A percentile compares a stretch with the other conserved stretches of the same genome.
phyloP scores from a whole-genome alignment of 2,113 vertebrate genomes.

The Oceanites oceanicus region DNA sequence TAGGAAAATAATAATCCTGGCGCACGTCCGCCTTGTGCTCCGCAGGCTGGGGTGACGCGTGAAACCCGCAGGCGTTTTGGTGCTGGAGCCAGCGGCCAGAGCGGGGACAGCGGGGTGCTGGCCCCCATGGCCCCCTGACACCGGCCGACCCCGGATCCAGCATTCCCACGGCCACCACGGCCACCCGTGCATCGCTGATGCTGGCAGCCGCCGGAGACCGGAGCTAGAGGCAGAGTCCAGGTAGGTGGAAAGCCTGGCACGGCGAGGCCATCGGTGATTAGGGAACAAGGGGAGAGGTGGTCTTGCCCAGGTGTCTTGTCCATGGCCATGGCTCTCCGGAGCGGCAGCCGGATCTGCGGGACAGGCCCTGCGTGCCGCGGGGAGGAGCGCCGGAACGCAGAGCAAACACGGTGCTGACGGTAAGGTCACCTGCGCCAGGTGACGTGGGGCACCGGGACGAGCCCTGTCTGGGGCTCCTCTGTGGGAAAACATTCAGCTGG shows the following conservation, averaged over 20 bases:
- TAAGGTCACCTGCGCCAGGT: neutral
- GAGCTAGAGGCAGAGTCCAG: neutral
- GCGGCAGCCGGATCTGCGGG: neutral
- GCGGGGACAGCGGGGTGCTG: neutral
- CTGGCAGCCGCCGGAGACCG: neutral
- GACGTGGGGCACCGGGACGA: neutral
- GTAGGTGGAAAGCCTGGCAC: neutral
- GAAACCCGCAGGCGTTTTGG: neutral
- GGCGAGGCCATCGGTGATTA: neutral
- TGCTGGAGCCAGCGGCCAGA: neutral
- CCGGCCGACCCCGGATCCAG: fast-evolving
- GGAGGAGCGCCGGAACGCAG: neutral
- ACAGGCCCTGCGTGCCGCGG: fast-evolving
- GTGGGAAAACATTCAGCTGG: neutral
- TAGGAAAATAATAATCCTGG: neutral
- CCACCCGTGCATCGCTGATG: neutral
- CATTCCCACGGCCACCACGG: neutral
- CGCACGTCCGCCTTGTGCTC: neutral
- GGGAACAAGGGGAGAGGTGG: neutral
- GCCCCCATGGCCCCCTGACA: neutral
- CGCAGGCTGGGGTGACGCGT: neutral
- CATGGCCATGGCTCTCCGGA: neutral
- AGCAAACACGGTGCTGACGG: neutral
- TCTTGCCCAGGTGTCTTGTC: neutral
- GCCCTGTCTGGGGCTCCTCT: neutral